Base-by-base conservation (phyloP, 2,113 vertebrate species). In the Gobiocypris rarus region DNA sequence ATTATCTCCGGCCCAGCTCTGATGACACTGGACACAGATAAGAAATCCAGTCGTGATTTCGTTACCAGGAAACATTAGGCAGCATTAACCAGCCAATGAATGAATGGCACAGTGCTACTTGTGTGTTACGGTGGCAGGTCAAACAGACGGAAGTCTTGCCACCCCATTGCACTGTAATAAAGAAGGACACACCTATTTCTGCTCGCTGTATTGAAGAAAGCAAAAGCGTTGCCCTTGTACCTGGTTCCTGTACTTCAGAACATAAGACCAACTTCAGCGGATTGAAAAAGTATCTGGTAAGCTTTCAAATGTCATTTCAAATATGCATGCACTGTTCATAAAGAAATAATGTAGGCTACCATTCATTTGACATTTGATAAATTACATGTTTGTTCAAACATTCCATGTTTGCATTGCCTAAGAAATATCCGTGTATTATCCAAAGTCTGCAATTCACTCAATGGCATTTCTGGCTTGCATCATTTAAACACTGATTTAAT, bases 1-100 rank as follows among this genome's bases (percentile, higher is more conserved):
- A 67, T 67, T 81, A 81, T 81, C 78, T 81, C 61, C 5, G n/a
- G 5, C 9, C 61, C 31, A 70, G 80, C 80, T 70, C 28, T 70
- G 48, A 80, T 80, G 59, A 80, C 78, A 34, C 17, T 19, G 26
- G 43, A 65, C 6, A 80, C 8, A 54, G 80, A 56, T 82, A 82
- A 82, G 80, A 5, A 70, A 82, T 9, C 61, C 63, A 41, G 19
- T 34, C 4, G 2, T 28, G 63, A 81, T 82, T 67, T 69, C 41
- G 48, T 54, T 63, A 38, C 38, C 56, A 61, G 38, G 56, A 61
- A 43, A 78, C 76, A 75, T 52, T 28, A 31, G 11, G 56, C 5
- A 58, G 19, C 58, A 6, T 63, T 19, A 45, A 14, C 75, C 26
- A 43, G 10, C 61, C 78, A 82, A 56, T 82, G 65, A 82, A 56